Percentiles rank a stretch among this genome's conserved stretches.
Conservation (phyloP, 2,113 vertebrate genomes). For the Hippoglossus stenolepis region DNA sequence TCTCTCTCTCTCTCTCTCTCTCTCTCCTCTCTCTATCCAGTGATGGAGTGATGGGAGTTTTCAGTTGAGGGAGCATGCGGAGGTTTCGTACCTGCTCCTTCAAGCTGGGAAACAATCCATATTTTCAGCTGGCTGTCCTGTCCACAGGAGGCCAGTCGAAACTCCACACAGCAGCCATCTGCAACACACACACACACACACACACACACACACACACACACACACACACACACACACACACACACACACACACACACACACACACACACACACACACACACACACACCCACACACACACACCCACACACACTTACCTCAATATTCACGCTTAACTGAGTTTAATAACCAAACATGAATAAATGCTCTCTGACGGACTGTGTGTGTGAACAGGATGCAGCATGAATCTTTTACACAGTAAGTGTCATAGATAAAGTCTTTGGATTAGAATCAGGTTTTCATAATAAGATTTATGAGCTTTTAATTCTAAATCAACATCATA, state of each 20-base stretch:
- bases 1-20: conserved; percentile 4
- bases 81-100: conserved; percentile 81
- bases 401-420: background rate
- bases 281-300: too few relatives aligned
- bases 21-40: conserved; percentile 1
- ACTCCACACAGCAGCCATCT: conserved; percentile 78
- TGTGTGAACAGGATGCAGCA: background rate
- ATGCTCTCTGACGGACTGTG: conserved; percentile 23
- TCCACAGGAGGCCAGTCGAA: conserved; percentile 90
- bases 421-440: background rate
- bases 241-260: conserved; percentile 19
- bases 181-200: conserved; percentile 35
- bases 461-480: background rate
- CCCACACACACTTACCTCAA: too few relatives aligned
- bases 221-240: conserved; percentile 16
- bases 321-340: conserved; percentile 25
- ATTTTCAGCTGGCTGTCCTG: conserved; percentile 90
- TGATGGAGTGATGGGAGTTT: conserved; percentile 9
- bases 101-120: conserved; percentile 85
- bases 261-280: conserved; percentile 21
- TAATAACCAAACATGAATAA: conserved; percentile 19
- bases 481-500: background rate
- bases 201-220: conserved; percentile 10
- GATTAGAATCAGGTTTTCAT: background rate
- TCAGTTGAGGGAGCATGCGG: conserved; percentile 2